Evolutionary conservation across 2,797 vertebrate species (phyloP).

Genomic region (Benthosema pterotum): DNA sequence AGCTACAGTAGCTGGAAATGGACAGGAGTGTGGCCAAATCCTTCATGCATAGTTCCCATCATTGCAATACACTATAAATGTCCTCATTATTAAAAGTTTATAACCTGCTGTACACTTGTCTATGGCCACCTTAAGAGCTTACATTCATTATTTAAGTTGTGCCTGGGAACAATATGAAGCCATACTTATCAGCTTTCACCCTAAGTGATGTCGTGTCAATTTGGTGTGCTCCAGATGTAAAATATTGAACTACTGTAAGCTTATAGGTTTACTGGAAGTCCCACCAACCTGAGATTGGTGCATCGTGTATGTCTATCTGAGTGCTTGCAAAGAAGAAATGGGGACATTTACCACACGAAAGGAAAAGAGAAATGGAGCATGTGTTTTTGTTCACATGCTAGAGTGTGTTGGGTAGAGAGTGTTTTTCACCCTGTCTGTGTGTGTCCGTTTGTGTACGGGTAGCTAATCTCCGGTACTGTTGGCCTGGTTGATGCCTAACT

Average conservation of each 20-base stretch:
- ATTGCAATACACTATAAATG: conserved; percentile 71
- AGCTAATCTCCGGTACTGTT: too few relatives aligned
- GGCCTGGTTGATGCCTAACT: too few relatives aligned
- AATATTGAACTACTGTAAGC: conserved; percentile 52
- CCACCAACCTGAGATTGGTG: conserved; percentile 51
- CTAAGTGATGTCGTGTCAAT: conserved; percentile 50
- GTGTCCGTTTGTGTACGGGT: too few relatives aligned
- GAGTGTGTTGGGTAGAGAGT: conserved; percentile 13
- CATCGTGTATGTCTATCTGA: conserved; percentile 59
- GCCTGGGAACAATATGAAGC: conserved; percentile 51
- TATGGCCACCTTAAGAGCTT: conserved; percentile 70
- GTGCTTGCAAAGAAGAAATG: conserved; percentile 54
- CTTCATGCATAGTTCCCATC: conserved; percentile 75
- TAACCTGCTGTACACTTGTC: conserved; percentile 58
- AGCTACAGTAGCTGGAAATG: conserved; percentile 37
- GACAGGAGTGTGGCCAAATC: conserved; percentile 51
- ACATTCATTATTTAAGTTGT: conserved; percentile 71
- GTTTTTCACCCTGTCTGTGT: conserved; percentile 13
- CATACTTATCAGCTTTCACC: conserved; percentile 45
- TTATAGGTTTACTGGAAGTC: conserved; percentile 36
- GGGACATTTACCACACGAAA: conserved; percentile 28
- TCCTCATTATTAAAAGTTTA: conserved; percentile 78
- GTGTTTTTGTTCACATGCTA: too few relatives aligned
- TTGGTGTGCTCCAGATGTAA: conserved; percentile 42
- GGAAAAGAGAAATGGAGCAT: conserved; percentile 24